phyloP scores from a whole-genome alignment of 2,113 vertebrate genomes.

The Apus apus region DNA sequence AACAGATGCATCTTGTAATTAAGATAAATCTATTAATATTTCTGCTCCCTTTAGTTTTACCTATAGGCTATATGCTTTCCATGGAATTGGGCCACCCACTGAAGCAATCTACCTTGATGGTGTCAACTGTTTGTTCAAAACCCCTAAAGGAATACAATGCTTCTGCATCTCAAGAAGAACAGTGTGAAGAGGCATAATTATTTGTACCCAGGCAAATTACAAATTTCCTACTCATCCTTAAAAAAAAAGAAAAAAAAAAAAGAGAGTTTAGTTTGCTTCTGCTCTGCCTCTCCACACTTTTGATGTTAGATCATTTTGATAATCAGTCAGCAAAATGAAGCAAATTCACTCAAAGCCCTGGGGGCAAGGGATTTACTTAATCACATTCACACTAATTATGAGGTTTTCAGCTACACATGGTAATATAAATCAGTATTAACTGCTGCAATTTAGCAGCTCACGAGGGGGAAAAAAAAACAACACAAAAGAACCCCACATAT shows the following conservation, averaged over 20 bases:
- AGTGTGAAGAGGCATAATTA: constrained; percentile 6
- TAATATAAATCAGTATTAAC: neutral
- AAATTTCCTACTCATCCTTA: neutral
- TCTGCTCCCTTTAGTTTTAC: constrained; percentile 34
- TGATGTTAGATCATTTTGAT: constrained; percentile 25
- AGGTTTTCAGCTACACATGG: neutral
- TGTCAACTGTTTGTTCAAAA: neutral
- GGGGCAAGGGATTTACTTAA: constrained; percentile 28
- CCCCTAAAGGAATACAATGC: neutral
- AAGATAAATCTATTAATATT: constrained; percentile 15
- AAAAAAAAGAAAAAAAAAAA: neutral
- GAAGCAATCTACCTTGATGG: neutral
- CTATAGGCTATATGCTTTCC: neutral
- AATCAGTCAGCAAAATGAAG: constrained; percentile 33
- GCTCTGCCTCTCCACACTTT: constrained; percentile 2
- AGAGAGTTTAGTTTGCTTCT: neutral
- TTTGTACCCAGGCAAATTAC: neutral
- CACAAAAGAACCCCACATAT: neutral
- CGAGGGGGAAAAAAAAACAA: too few relatives aligned
- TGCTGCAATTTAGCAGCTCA: neutral
- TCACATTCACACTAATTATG: constrained; percentile 1
- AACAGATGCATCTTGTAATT: constrained; percentile 5
- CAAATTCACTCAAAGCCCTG: constrained; percentile 14
- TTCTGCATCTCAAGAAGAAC: neutral
- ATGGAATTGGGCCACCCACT: neutral